Conservation (phyloP, 1,140 invertebrate genomes). For the Caenorhabditis briggsae region DNA sequence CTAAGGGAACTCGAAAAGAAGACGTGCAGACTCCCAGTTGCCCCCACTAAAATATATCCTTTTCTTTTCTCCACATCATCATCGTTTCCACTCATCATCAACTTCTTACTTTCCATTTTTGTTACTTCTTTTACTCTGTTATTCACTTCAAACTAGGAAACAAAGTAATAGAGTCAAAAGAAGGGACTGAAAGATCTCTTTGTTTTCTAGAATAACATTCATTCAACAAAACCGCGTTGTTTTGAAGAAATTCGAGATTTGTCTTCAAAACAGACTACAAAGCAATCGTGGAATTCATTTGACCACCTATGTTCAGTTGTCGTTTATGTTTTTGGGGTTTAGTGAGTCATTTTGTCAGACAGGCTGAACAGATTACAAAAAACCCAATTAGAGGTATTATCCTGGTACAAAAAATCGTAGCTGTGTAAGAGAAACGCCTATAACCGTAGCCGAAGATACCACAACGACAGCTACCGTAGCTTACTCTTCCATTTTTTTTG, state of each 20-base stretch:
- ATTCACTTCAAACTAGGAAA: not conserved
- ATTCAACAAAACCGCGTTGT: slow-evolving; percentile 16
- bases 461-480: too few species aligned
- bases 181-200: not conserved
- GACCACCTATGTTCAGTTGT: not conserved
- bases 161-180: not conserved
- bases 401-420: too few species aligned
- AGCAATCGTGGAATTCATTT: slow-evolving; percentile 35
- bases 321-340: not conserved
- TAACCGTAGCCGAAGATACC: too few species aligned
- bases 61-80: not conserved
- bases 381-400: too few species aligned
- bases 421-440: too few species aligned
- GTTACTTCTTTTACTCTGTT: not conserved
- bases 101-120: not conserved
- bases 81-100: not conserved
- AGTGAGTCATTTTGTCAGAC: not conserved
- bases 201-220: slow-evolving; percentile 41
- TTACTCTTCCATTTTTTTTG: too few species aligned
- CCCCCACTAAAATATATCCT: slow-evolving; percentile 21
- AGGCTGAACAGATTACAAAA: too few species aligned
- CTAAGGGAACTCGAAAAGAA: slow-evolving; percentile 27
- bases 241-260: slow-evolving; percentile 49
- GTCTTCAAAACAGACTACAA: slow-evolving; percentile 8
- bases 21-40: slow-evolving; percentile 37